These are phyloP conservation scores for Leucoraja ocellata DNA, from an alignment of 2,797 vertebrate genomes.

Conservation along the genomic window DNA sequence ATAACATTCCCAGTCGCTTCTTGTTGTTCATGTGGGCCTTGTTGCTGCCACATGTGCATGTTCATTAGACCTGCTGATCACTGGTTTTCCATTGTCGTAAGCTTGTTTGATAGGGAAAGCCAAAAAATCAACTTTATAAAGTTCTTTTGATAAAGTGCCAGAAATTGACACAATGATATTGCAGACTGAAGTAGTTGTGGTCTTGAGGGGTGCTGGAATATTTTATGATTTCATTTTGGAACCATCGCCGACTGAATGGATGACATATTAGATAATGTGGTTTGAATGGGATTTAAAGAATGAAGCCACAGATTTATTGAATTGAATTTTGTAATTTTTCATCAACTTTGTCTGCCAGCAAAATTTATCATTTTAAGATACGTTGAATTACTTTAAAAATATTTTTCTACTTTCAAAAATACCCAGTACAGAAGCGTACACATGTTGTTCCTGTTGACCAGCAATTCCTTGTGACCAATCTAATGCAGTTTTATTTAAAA, in stretches of 20 bases:
- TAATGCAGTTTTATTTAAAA: not conserved
- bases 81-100: not conserved
- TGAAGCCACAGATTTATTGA: not conserved
- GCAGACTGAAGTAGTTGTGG: not conserved
- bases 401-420: not conserved
- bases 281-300: not conserved
- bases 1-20: not conserved
- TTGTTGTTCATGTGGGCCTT: not conserved
- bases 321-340: not conserved
- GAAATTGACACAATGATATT: not conserved
- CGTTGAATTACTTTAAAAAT: not conserved
- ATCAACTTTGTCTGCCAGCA: not conserved
- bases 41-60: not conserved
- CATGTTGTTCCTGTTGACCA: not conserved
- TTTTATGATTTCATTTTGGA: conserved; percentile 1
- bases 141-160: not conserved
- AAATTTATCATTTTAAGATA: not conserved
- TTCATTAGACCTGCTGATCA: not conserved
- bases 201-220: not conserved
- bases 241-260: not conserved
- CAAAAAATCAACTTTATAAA: not conserved
- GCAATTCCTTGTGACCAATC: no score
- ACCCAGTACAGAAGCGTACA: not conserved
- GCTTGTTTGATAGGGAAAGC: not conserved
- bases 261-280: not conserved